Base-by-base conservation (phyloP, 2,888 invertebrate genomes). In the Drosophila anomalata region DNA sequence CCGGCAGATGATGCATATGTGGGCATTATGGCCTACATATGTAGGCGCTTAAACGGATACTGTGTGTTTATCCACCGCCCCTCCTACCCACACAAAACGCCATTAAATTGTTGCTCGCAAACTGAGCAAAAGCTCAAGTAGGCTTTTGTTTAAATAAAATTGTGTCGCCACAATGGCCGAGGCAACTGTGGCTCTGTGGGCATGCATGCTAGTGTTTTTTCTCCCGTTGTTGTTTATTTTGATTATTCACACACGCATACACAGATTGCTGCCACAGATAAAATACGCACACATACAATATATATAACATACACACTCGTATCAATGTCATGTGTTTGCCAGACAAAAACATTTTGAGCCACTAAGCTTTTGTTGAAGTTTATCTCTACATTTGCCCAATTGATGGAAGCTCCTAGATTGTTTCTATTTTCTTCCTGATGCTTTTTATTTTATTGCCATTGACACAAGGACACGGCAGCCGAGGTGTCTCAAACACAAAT, bases 81-180 rank as follows among this genome's bases (percentile, higher is more conserved):
- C 29, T 11, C 20, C 17, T 11, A 6, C 41, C 47, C 24, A 47
- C 14, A 46, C 31, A 58, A 12, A 55, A 58, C 12, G 29, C 22
- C 41, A 77, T 79, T 73, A 82, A 77, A 82, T 77, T 76, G 58
- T 67, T 75, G 70, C 69, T 70, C 41, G 60, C 56, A 54, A 78
- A 60, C 74, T 78, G 74, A 78, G 87, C 83, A 77, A 55, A 77
- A 53, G 80, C 82, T 84, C 82, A 84, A 87, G 85, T 75, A 72
- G 77, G 79, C 85, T 77, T 77, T 87, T 81, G 85, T 87, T 87
- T 77, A 87, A 82, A 81, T 79, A 76, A 87, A 83, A 82, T 65
- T 86, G 70, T 86, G 80, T 75, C 60, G 79, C 77, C 63, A 62
- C 81, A 82, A 82, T 73, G 58, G 47, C 81, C 53, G 71, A 54